Conservation (phyloP, 2,888 invertebrate species). For the Empis stercorea region DNA sequence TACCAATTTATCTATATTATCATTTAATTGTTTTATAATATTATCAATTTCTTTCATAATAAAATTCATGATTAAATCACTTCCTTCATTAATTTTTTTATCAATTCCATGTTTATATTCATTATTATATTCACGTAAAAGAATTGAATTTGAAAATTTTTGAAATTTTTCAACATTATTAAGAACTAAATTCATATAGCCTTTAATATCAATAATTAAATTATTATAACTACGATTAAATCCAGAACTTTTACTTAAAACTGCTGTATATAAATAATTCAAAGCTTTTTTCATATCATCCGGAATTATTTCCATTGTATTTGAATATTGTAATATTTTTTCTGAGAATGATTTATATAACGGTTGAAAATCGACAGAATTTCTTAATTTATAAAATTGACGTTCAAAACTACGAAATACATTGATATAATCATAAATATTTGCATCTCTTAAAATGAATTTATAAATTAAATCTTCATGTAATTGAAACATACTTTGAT, state of each 20-base stretch:
- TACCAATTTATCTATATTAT: neutral
- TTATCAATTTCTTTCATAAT: neutral
- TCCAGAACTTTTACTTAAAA: neutral
- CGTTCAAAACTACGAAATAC: neutral
- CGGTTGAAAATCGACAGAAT: neutral
- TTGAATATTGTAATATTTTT: neutral
- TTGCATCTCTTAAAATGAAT: too few species aligned
- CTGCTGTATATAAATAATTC: neutral
- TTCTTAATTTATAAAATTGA: neutral
- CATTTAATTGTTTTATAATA: neutral
- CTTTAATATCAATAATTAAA: neutral
- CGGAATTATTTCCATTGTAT: neutral
- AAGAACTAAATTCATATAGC: neutral
- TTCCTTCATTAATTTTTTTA: neutral
- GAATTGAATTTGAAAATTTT: neutral
- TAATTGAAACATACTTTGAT: too few species aligned
- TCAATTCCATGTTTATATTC: neutral
- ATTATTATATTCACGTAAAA: neutral
- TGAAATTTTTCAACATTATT: neutral
- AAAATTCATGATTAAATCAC: neutral
- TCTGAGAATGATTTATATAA: neutral
- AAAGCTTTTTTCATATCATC: neutral
- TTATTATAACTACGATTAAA: neutral
- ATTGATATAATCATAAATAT: too few species aligned
- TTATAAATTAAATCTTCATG: too few species aligned